Evolutionary conservation across 2,888 invertebrate genomes (phyloP).

Genomic region (Drosophila merina): DNA sequence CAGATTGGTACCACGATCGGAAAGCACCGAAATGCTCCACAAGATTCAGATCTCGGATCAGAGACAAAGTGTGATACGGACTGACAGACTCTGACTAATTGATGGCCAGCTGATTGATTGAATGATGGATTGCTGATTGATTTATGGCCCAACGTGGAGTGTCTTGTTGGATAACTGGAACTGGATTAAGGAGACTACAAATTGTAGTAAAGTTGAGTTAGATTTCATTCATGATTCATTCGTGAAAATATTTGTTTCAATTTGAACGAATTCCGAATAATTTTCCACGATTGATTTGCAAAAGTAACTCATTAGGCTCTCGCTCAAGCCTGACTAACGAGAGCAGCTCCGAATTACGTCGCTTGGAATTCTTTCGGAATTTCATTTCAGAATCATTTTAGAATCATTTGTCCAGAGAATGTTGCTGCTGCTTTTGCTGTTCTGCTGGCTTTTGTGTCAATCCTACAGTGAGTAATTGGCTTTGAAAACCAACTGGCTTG

Average conservation of each 20-base stretch:
- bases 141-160: slow-evolving; percentile 32
- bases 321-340: slow-evolving; percentile 44
- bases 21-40: neutral
- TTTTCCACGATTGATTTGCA: neutral
- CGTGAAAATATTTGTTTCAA: neutral
- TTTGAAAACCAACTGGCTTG: neutral
- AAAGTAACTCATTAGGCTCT: slow-evolving; percentile 40
- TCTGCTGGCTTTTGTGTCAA: slow-evolving; percentile 4
- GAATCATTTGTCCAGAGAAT: slow-evolving; percentile 6
- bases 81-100: slow-evolving; percentile 40
- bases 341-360: neutral
- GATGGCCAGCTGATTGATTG: slow-evolving; percentile 47
- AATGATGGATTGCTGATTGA: slow-evolving; percentile 37
- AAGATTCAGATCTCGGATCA: slow-evolving; percentile 22
- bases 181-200: neutral
- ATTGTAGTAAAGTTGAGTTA: neutral
- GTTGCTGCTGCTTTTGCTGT: slow-evolving; percentile 16
- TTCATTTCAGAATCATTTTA: neutral
- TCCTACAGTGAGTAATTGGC: slow-evolving; percentile 8
- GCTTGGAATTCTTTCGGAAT: neutral
- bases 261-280: too few relatives aligned
- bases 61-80: slow-evolving; percentile 23
- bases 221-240: neutral
- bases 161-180: neutral
- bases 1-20: slow-evolving; percentile 12